Percentiles rank a stretch among this genome's conserved stretches.
Evolutionary conservation across 2,797 vertebrate genomes (phyloP).

Genomic region (Dallia pectoralis): DNA sequence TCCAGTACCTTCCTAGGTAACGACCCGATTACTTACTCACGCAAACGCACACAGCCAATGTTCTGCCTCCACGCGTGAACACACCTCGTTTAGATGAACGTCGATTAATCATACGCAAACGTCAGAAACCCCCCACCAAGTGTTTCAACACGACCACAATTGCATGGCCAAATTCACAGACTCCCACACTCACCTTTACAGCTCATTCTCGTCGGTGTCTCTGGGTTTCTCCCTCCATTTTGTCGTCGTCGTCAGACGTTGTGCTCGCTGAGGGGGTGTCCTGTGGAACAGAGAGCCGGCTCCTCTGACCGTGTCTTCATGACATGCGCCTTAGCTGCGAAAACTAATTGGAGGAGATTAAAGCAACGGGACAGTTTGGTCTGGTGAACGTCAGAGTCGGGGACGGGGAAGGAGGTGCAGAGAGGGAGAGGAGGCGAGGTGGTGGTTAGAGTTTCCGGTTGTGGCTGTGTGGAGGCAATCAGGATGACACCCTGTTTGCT

Average conservation of each 20-base stretch:
- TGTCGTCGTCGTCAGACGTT: background rate
- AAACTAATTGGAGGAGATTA: background rate
- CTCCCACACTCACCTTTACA: background rate
- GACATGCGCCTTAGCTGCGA: background rate
- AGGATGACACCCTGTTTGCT: background rate
- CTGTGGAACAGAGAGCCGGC: background rate
- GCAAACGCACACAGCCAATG: background rate
- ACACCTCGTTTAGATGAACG: background rate
- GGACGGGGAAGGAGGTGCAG: background rate
- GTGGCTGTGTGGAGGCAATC: background rate
- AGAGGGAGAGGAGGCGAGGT: background rate
- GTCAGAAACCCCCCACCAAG: too few species aligned
- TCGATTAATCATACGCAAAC: background rate
- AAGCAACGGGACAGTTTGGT: background rate
- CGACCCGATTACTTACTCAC: slow-evolving; percentile 16
- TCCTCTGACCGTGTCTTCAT: background rate
- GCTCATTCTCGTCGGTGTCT: background rate
- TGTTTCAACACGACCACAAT: slow-evolving; percentile 7
- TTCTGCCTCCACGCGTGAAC: background rate
- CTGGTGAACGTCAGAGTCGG: slow-evolving; percentile 5
- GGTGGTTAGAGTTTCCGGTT: background rate
- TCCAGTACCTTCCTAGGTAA: slow-evolving; percentile 99
- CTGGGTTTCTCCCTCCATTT: background rate
- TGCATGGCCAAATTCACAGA: background rate
- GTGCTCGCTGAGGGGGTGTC: background rate